A percentile compares a stretch with the other conserved stretches of the same genome.
Conservation (phyloP, 2,113 vertebrate species). For the Saccopteryx bilineata region DNA sequence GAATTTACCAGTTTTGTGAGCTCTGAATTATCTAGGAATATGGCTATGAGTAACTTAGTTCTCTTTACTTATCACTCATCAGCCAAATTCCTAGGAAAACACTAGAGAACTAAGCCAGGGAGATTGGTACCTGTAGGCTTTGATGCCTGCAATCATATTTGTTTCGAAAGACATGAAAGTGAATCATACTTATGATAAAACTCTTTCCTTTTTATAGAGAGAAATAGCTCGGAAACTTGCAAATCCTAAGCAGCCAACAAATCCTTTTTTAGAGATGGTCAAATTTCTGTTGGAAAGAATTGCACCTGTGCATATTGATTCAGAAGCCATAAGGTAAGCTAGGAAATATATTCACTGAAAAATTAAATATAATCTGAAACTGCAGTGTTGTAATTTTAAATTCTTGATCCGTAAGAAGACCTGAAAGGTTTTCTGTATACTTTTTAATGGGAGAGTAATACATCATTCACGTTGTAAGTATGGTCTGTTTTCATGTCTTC, state of each 20-base stretch:
- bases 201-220: constrained; percentile 89
- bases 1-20: constrained; percentile 1
- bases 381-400: background rate
- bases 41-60: background rate
- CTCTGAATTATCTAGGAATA: background rate
- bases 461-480: background rate
- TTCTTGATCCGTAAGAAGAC: background rate
- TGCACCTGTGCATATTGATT: constrained; percentile 99
- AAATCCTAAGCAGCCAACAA: constrained; percentile 99
- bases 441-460: background rate
- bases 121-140: background rate
- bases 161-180: constrained; percentile 51
- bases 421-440: background rate
- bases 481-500: background rate
- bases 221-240: constrained; percentile 99
- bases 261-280: constrained; percentile 99
- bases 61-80: background rate
- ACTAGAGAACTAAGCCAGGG: background rate
- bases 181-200: constrained; percentile 64
- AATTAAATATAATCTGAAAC: background rate
- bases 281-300: constrained; percentile 99
- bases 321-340: constrained; percentile 98
- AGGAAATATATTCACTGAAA: constrained; percentile 15
- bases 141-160: constrained; percentile 41
- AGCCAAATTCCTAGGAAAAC: constrained; percentile 25